Percentiles rank a stretch among this genome's conserved stretches.
Conservation (phyloP, 1,140 invertebrate species). For the Tetranychus cinnabarinus region DNA sequence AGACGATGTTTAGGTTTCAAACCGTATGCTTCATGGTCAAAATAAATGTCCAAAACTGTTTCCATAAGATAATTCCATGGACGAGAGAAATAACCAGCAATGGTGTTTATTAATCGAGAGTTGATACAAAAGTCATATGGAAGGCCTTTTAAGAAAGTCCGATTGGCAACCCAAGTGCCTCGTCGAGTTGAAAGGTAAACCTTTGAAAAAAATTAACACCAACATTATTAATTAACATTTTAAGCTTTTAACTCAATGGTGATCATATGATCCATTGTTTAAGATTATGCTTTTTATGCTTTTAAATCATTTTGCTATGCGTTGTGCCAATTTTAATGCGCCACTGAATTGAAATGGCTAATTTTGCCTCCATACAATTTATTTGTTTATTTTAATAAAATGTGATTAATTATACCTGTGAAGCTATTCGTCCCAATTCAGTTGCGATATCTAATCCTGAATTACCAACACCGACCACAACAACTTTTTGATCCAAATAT, state of each 20-base stretch:
- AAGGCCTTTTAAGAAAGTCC: constrained; percentile 15
- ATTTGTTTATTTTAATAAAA: too few relatives aligned
- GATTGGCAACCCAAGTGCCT: background rate
- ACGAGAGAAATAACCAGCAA: constrained; percentile 2
- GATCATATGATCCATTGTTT: too few relatives aligned
- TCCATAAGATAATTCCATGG: constrained; percentile 3
- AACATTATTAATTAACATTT: background rate
- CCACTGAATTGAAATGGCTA: too few relatives aligned
- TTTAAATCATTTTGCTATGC: constrained; percentile 5
- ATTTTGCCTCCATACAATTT: too few relatives aligned
- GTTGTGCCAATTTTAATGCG: too few relatives aligned
- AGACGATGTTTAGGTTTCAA: constrained; percentile 24
- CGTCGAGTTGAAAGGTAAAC: background rate
- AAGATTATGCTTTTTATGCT: background rate
- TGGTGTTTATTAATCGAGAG: constrained; percentile 4
- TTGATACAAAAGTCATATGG: constrained; percentile 17
- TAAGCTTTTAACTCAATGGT: background rate
- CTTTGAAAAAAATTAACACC: background rate
- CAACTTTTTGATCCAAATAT: constrained; percentile 21
- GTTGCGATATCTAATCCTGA: constrained; percentile 29
- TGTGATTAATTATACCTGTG: background rate
- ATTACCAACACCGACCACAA: constrained; percentile 31
- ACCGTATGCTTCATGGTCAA: constrained; percentile 26
- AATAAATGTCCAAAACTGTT: constrained; percentile 13
- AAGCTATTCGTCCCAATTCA: constrained; percentile 22